Evolutionary conservation across 2,888 invertebrate genomes (phyloP), one percentile per base, ranked within the genome.

Genomic region (Gandaritis pyraliata): DNA sequence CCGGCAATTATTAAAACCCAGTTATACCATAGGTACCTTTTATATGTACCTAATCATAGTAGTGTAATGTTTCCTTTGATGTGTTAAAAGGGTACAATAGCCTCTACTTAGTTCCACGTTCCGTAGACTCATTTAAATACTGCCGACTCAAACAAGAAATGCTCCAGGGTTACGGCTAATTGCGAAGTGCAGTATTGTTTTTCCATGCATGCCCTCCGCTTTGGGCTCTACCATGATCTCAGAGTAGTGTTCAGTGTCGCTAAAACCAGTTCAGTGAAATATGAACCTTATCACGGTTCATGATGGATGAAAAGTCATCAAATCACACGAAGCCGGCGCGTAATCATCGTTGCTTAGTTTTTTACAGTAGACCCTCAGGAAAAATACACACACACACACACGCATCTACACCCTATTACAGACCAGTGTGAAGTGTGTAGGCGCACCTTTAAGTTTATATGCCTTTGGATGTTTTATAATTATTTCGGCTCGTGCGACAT

Each of bases 161-260:
- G 68, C 72, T 68, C 70, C 68, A 72, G 76, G 80, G 79, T 78
- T 78, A 81, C 71, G 77, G 87, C 82, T 87, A 87, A 88, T 87
- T 85, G 85, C 86, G 77, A 78, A 87, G 87, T 87, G 86, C 85
- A 80, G 76, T 81, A 85, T 87, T 87, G 87, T 87, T 81, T 73
- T 68, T 58, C 69, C 75, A 71, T 80, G 60, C 58, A 16, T 78
- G 82, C 83, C 76, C 38, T 52, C 73, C 69, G 68, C 74, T 66
- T 74, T 76, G 74, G 76, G 72, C 2, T 30, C 33, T 48, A 48
- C 48, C 23, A n/a, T 46, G 6, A 12, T 46, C 15, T 29, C n/a
- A n/a, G n/a, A n/a, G n/a, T n/a, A n/a, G n/a, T n/a, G n/a, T 13
- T n/a, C 29, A 47, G 10, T n/a, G 18, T 41, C 13, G 13, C 2